Conservation (phyloP, 2,113 vertebrate species). For the Leptodactylus fuscus region DNA sequence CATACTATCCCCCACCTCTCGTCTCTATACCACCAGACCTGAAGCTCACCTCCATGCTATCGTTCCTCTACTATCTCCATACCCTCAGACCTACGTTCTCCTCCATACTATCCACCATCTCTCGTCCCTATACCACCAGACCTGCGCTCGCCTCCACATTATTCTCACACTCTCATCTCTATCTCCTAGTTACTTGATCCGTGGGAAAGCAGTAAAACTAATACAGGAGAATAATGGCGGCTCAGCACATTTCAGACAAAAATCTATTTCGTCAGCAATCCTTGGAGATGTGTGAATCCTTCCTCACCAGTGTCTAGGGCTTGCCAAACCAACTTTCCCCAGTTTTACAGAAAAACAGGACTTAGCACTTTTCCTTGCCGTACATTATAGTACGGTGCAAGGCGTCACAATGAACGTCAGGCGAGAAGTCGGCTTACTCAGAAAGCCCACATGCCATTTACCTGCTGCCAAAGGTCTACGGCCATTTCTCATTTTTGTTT, state of each 20-base stretch:
- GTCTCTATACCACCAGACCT: too few relatives aligned
- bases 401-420: not conserved
- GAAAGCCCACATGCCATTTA: not conserved
- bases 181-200: not conserved
- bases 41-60: too few relatives aligned
- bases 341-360: slow-evolving; percentile 20
- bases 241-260: slow-evolving; percentile 21
- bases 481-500: too few relatives aligned
- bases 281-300: slow-evolving; percentile 3
- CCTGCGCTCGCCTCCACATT: too few relatives aligned
- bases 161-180: not conserved
- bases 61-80: too few relatives aligned
- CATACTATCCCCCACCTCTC: too few relatives aligned
- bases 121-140: too few relatives aligned
- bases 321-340: slow-evolving; percentile 33
- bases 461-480: not conserved
- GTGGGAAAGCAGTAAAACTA: slow-evolving; percentile 25
- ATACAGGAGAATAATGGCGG: not conserved
- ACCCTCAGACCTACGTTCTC: too few relatives aligned
- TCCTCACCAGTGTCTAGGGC: not conserved
- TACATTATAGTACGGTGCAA: not conserved
- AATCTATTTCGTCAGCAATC: slow-evolving; percentile 12
- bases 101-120: too few relatives aligned
- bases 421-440: not conserved
- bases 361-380: slow-evolving; percentile 3